Evolutionary conservation across 2,888 invertebrate species (phyloP).

Genomic region (Agrochola circellaris): DNA sequence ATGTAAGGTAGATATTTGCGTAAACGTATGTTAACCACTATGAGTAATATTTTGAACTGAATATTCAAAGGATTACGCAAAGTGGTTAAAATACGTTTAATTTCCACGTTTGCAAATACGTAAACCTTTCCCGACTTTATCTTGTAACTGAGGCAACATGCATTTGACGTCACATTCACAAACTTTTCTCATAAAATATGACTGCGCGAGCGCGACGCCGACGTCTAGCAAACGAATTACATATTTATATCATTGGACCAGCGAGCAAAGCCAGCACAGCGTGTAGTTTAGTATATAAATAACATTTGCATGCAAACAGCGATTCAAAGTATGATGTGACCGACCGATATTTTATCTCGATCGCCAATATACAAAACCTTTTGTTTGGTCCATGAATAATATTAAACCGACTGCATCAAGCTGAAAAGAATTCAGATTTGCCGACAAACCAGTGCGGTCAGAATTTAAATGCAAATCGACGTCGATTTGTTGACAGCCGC

Average conservation of each 20-base stretch:
- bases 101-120: slow-evolving; percentile 19
- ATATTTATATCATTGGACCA: slow-evolving; percentile 45
- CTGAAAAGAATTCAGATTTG: slow-evolving; percentile 56
- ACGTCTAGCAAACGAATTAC: slow-evolving; percentile 16
- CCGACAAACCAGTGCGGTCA: slow-evolving; percentile 44
- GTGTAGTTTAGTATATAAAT: slow-evolving; percentile 50
- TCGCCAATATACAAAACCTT: slow-evolving; percentile 54
- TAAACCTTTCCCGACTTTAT: slow-evolving; percentile 1
- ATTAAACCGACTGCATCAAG: slow-evolving; percentile 43
- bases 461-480: slow-evolving; percentile 58
- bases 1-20: neutral
- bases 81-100: neutral
- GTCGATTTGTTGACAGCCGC: slow-evolving; percentile 52
- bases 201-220: slow-evolving; percentile 7
- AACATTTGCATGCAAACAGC: slow-evolving; percentile 50
- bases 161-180: slow-evolving; percentile 15
- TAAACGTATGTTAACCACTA: neutral
- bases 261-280: slow-evolving; percentile 22
- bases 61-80: neutral
- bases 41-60: neutral
- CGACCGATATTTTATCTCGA: slow-evolving; percentile 62
- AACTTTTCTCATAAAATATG: slow-evolving; percentile 43
- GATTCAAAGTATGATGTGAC: slow-evolving; percentile 43
- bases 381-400: slow-evolving; percentile 63
- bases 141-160: slow-evolving; percentile 1